Percentiles rank a stretch among this genome's conserved stretches.
Evolutionary conservation across 1,140 invertebrate genomes (phyloP).

Genomic region (Ruditapes philippinarum): DNA sequence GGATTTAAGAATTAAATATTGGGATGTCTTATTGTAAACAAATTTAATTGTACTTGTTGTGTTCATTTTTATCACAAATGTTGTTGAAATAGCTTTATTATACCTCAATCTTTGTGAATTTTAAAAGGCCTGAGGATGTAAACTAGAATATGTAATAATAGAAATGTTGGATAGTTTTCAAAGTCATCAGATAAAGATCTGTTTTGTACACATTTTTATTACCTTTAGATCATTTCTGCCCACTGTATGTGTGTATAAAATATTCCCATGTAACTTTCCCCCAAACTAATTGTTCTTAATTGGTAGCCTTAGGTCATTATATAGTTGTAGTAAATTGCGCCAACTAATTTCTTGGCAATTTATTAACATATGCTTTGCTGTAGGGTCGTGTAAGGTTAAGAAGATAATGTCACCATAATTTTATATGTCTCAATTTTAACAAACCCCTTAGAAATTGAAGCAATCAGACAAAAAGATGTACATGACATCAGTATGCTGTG

Average conservation of each 20-base stretch:
- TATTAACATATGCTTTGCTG: slow-evolving; percentile 16
- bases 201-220: slow-evolving; percentile 28
- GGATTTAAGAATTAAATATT: too few species aligned
- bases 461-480: too few species aligned
- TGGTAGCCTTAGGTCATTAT: slow-evolving; percentile 31
- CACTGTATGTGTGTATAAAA: slow-evolving; percentile 13
- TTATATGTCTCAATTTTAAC: slow-evolving; percentile 16
- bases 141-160: slow-evolving; percentile 27
- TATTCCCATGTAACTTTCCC: slow-evolving; percentile 4
- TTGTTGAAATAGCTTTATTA: too few species aligned
- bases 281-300: slow-evolving; percentile 50
- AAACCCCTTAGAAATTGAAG: neutral
- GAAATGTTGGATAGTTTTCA: slow-evolving; percentile 15
- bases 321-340: slow-evolving; percentile 50
- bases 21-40: too few species aligned
- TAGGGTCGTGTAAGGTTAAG: slow-evolving; percentile 45
- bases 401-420: neutral
- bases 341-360: slow-evolving; percentile 61
- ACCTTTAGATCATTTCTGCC: slow-evolving; percentile 15
- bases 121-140: neutral
- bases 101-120: too few species aligned
- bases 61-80: too few species aligned
- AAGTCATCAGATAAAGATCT: slow-evolving; percentile 28
- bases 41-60: too few species aligned
- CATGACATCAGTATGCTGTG: too few species aligned